Evolutionary conservation across 2,797 vertebrate species (phyloP).

Genomic region (Hippopotamyrus pictus): DNA sequence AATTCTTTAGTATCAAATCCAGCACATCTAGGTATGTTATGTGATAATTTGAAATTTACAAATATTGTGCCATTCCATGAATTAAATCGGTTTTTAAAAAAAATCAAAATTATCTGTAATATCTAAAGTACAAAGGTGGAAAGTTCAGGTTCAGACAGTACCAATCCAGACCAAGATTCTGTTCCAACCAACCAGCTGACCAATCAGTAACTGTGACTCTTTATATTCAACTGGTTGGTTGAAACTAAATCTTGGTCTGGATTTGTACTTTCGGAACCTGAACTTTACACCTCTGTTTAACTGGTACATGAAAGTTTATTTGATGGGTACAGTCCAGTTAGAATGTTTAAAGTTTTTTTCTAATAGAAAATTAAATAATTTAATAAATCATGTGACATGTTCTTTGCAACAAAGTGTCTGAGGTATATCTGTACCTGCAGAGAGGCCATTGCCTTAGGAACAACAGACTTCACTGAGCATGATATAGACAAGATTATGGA

Average conservation of each 20-base stretch:
- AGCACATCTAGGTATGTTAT: neutral
- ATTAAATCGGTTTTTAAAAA: neutral
- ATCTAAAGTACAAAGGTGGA: neutral
- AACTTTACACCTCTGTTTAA: neutral
- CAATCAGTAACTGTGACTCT: too few relatives aligned
- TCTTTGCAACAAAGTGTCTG: neutral
- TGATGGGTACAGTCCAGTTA: neutral
- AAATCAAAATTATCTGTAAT: neutral
- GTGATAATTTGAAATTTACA: neutral
- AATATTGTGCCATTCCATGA: neutral
- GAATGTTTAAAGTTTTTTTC: neutral
- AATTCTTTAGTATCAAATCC: neutral
- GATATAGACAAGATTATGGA: constrained; percentile 89
- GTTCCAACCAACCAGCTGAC: neutral
- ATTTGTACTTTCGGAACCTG: neutral
- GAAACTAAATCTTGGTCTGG: neutral
- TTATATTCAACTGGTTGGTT: neutral
- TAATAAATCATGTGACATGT: neutral
- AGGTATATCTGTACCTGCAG: constrained; percentile 44
- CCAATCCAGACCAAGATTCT: too few relatives aligned
- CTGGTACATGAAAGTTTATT: neutral
- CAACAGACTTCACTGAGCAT: constrained; percentile 86
- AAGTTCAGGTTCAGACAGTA: neutral
- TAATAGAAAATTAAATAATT: neutral
- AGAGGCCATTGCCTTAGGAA: constrained; percentile 84